Base-by-base conservation (phyloP, 2,888 invertebrate species). In the Sinotaia quadrata region DNA sequence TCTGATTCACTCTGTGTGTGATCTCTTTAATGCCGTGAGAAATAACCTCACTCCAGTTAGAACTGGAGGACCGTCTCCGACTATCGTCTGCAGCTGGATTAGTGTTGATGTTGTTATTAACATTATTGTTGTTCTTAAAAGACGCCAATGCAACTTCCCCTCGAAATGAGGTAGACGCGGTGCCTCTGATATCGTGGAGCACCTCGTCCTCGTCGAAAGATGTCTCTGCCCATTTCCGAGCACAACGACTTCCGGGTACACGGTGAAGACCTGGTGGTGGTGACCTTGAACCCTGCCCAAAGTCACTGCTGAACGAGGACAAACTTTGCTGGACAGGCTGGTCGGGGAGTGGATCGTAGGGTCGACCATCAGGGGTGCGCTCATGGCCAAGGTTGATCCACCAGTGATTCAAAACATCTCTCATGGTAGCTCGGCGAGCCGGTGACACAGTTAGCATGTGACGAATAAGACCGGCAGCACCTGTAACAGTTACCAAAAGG, bases 401-500 rank as follows among this genome's bases (percentile, higher is more conserved):
- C 95, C 95, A 94, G 90, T 99, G 95, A 54, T 93, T 92, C 86
- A 98, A 97, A 75, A 99, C 97, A 87, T 95, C 95, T 73, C 95
- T 94, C 76, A 99, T 95, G 81, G 94, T 94, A 10, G 97, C 96
- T 76, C 98, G 91, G 84, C 94, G 92, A 58, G 92, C 91, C 0
- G 98, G 95, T 84, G 95, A 94, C 51, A 98, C 97, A 0, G 96
- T 95, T 81, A 99, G 90, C 94, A 99, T 95, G 79, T 95, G 95
- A 60, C 95, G 92, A 76, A 99, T 98, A 60, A 99, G 90, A 59
- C 95, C 94, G 5, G 98, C 97, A 0, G 98, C 98, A 80, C 94
- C 96, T 95, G 90, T 33, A 41, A 41, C 41, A 41, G 2, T 18
- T 41, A 41, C 41, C 15, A 12, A 12, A 12, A 41, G 41, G 15